Base-by-base conservation (phyloP, 1,140 invertebrate genomes). In the Eumaeus atala region DNA sequence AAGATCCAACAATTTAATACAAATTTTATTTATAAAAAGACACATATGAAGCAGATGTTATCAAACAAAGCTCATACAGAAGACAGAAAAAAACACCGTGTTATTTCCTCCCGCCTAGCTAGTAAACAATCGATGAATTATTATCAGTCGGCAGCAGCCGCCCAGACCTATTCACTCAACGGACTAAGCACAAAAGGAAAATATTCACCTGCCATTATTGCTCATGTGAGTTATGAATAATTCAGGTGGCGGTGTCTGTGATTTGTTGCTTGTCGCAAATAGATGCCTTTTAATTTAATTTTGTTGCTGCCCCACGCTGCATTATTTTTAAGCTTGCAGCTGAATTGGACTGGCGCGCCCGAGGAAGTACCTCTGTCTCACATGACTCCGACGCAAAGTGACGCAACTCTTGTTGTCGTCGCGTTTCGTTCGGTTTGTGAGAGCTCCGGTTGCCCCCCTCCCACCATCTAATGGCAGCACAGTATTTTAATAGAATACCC, bases 41-140 rank as follows among this genome's bases (percentile, higher is more conserved):
- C 21, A 3, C 21, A 28, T 28, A 28, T 6, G 21, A 16, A 44
- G 38, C 36, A 50, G 34, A 48, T 12, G 21, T 18, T 7, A 12
- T 9, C 21, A 38, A 28, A 44, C 38, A 44, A 44, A 44, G 40
- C 40, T 12, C 16, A n/a, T n/a, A 9, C 14, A 44, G 16, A 44
- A 14, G 17, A 44, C 14, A 9, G 40, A 53, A 37, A 9, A 55
- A 62, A 62, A 62, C 59, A 62, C 36, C 49, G 42, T 44, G 51
- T 54, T 60, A 56, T 57, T 59, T 54, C 54, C 58, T 42, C 38
- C 53, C 51, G 50, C 56, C n/a, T n/a, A 59, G 58, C 48, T 21
- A 60, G 56, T 56, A 62, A 67, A 67, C 66, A 67, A 65, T 67
- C 55, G 58, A 60, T 67, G 62, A 67, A 48, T 62, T 67, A 67